Evolutionary conservation across 2,113 vertebrate species (phyloP).

Genomic region (Epinephelus lanceolatus): DNA sequence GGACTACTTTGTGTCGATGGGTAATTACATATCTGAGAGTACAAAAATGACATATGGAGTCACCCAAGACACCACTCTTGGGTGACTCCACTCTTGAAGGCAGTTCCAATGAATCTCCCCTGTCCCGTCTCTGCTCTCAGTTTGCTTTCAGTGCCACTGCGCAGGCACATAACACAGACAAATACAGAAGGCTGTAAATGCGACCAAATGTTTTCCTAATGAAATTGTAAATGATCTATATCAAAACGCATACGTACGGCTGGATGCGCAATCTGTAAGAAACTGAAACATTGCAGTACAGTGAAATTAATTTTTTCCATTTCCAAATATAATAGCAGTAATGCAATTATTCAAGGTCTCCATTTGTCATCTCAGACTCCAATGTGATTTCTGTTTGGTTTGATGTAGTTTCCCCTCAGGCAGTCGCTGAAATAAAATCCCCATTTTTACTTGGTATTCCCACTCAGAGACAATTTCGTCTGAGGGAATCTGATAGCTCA

Average conservation of each 20-base stretch:
- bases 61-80: no score
- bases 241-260: constrained; percentile 53
- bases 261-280: constrained; percentile 47
- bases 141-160: constrained; percentile 3
- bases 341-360: constrained; percentile 72
- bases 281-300: constrained; percentile 55
- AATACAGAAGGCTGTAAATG: constrained; percentile 34
- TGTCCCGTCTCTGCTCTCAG: constrained; percentile 3
- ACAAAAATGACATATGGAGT: background rate
- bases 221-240: constrained; percentile 64
- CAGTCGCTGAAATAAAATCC: constrained; percentile 75
- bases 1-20: background rate
- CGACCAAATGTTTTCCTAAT: constrained; percentile 55
- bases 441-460: constrained; percentile 57
- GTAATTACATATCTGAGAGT: no score
- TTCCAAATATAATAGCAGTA: constrained; percentile 72
- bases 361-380: constrained; percentile 75
- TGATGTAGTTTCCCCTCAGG: constrained; percentile 74
- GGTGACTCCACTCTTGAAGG: background rate
- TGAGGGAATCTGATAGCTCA: constrained; percentile 59
- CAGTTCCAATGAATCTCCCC: background rate
- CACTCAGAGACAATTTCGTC: constrained; percentile 54
- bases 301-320: constrained; percentile 67
- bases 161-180: constrained; percentile 37
- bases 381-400: constrained; percentile 75